A percentile compares a stretch with the other conserved stretches of the same genome.
Evolutionary conservation across 2,888 invertebrate species (phyloP).

Genomic region (Eupelmus urozonus): DNA sequence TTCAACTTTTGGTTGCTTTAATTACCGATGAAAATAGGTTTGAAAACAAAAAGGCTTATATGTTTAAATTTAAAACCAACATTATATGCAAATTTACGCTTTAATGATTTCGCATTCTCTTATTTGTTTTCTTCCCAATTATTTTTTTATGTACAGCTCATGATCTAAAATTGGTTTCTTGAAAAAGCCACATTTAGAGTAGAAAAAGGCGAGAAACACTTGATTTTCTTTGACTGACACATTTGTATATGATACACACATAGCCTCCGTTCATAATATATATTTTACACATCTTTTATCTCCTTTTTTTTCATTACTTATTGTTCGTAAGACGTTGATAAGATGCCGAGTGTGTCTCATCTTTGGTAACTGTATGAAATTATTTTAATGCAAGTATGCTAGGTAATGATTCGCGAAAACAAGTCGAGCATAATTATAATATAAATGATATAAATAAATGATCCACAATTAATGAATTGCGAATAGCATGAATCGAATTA

Average conservation of each 20-base stretch:
- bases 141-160: conserved; percentile 64
- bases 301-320: conserved; percentile 34
- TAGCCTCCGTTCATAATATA: conserved; percentile 34
- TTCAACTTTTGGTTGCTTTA: background rate
- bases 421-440: background rate
- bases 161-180: conserved; percentile 69
- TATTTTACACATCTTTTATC: conserved; percentile 50
- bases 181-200: conserved; percentile 70
- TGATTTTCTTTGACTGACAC: conserved; percentile 60
- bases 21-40: background rate
- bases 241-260: conserved; percentile 10
- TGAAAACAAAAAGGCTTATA: conserved; percentile 45
- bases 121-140: background rate
- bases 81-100: background rate
- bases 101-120: conserved; percentile 24
- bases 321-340: conserved; percentile 20
- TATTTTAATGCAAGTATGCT: background rate
- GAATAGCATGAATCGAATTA: background rate
- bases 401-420: background rate
- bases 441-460: background rate
- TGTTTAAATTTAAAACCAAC: background rate
- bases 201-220: conserved; percentile 72
- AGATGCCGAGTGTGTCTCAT: conserved; percentile 51
- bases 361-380: conserved; percentile 52
- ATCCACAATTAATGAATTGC: background rate